Base-by-base conservation (phyloP, 2,888 invertebrate species). In the Heliothis peltigera region DNA sequence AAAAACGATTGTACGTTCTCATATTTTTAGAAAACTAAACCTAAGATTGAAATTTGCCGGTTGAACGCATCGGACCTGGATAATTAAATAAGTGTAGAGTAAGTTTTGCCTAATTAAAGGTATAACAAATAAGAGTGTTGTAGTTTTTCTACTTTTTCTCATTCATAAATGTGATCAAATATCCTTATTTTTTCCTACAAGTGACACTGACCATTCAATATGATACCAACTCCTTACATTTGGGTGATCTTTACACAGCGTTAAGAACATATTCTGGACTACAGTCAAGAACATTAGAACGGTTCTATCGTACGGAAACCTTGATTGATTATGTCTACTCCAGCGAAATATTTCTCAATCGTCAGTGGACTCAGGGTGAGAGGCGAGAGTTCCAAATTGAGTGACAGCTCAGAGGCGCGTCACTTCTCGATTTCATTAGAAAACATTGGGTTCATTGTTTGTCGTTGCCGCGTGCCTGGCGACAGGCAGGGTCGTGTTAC, bases 391-490 rank as follows among this genome's bases (percentile, higher is more conserved):
- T 47, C 10, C 46, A 49, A 32, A 64, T 22, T 71, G 74, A 77
- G 58, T 75, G 79, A 79, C 80, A 65, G 69, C 60, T 19, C 57
- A 46, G 18, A 70, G 77, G 79, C 67, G 77, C 71, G 81, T 78
- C 82, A 77, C 70, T 77, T 86, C 87, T 89, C 88, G 79, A 87
- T 90, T 89, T 89, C 87, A 87, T 89, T 88, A 86, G 84, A 85
- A 82, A 84, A 83, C 81, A 82, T 76, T 77, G 80, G 68, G 66
- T 52, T 59, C 68, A 58, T 35, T 84, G 88, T 89, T 86, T 87
- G 84, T 87, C 47, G 58, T 84, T 51, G 87, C 65, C 88, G 84
- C 89, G 89, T 89, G 90, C 61, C 87, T 39, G 64, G 49, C 86
- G 83, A 86, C 88, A 86, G 87, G 57, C 86, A 21, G 69, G 69